These are phyloP conservation scores for Mormyrus proboscirostris DNA, from an alignment of 2,797 vertebrate genomes.

Conservation along the genomic window DNA sequence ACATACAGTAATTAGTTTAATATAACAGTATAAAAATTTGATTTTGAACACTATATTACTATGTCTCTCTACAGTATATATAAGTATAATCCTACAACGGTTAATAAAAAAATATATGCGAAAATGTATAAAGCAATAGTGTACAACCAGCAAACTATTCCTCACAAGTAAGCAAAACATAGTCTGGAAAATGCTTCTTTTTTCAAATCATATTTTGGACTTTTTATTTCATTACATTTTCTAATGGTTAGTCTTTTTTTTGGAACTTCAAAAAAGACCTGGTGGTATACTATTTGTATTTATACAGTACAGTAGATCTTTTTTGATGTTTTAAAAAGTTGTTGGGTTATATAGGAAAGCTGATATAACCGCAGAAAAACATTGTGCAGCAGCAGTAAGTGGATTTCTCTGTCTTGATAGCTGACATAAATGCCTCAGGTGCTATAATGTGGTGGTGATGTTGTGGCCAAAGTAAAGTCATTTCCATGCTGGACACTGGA, in stretches of 20 bases:
- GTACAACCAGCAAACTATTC: background rate
- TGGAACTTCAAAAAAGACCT: background rate
- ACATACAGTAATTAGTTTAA: background rate
- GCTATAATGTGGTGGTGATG: background rate
- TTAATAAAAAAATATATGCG: background rate
- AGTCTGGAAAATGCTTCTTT: background rate
- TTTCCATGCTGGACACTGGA: slow-evolving; percentile 23
- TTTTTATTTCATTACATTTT: background rate
- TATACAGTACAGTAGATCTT: background rate
- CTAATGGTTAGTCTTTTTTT: background rate
- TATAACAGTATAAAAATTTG: background rate
- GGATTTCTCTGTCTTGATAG: slow-evolving; percentile 11
- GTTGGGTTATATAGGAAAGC: background rate
- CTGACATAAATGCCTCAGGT: slow-evolving; percentile 9
- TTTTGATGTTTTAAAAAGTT: background rate
- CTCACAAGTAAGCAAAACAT: background rate
- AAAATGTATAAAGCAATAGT: background rate
- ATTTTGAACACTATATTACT: background rate
- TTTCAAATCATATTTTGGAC: background rate
- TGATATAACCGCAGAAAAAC: background rate
- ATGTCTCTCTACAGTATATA: background rate
- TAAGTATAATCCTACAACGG: background rate
- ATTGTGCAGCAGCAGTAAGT: slow-evolving; percentile 4
- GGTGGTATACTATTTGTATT: background rate
- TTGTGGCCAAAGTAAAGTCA: slow-evolving; percentile 15